Evolutionary conservation across 2,888 invertebrate genomes (phyloP).

Genomic region (Deilephila elpenor): DNA sequence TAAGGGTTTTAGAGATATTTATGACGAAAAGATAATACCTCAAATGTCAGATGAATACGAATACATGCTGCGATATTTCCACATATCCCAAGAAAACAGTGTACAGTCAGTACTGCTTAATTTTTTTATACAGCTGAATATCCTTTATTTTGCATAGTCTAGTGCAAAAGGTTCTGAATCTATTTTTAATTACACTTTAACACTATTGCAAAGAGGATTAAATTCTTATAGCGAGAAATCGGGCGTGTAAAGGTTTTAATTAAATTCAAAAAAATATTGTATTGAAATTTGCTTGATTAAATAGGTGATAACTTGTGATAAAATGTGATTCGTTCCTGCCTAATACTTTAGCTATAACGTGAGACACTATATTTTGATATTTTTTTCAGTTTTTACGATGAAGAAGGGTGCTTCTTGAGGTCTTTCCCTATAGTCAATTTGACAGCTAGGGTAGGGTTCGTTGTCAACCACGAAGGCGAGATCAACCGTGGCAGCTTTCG

Average conservation of each 20-base stretch:
- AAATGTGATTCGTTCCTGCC: too few relatives aligned
- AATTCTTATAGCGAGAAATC: too few relatives aligned
- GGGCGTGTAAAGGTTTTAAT: too few relatives aligned
- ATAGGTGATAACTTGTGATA: too few relatives aligned
- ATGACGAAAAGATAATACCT: slow-evolving; percentile 49
- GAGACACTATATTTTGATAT: background rate
- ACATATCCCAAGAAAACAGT: slow-evolving; percentile 56
- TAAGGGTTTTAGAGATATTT: slow-evolving; percentile 54
- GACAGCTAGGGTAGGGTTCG: slow-evolving; percentile 59
- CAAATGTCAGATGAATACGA: slow-evolving; percentile 58
- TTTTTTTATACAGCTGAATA: background rate
- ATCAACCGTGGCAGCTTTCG: slow-evolving; percentile 67
- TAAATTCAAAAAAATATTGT: too few relatives aligned
- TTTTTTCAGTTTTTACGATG: slow-evolving; percentile 56
- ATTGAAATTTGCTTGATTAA: too few relatives aligned
- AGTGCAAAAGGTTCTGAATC: too few relatives aligned
- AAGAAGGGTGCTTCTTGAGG: slow-evolving; percentile 54
- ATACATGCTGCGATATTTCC: slow-evolving; percentile 54
- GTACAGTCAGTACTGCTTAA: slow-evolving; percentile 52
- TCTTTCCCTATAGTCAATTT: slow-evolving; percentile 58
- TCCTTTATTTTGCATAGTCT: too few relatives aligned
- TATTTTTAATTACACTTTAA: too few relatives aligned
- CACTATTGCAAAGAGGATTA: too few relatives aligned
- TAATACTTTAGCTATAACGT: background rate
- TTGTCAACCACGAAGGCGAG: slow-evolving; percentile 62